Evolutionary conservation across 2,888 invertebrate genomes (phyloP).

Genomic region (Lycaena phlaeas): DNA sequence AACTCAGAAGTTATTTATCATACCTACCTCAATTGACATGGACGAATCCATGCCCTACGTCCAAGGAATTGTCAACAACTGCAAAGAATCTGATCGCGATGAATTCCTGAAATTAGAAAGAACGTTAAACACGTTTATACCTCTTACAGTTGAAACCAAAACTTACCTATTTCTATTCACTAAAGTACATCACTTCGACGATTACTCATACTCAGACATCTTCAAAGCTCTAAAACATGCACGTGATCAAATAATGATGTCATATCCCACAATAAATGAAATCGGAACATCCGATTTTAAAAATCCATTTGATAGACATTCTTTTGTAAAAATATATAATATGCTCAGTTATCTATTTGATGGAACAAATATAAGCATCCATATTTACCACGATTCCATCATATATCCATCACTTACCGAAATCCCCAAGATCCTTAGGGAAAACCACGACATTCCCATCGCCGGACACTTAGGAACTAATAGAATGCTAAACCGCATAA

Average conservation of each 20-base stretch:
- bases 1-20: constrained; percentile 11
- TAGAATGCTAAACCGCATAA: constrained; percentile 11
- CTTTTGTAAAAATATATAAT: constrained; percentile 12
- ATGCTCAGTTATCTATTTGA: constrained; percentile 10
- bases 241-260: constrained; percentile 1
- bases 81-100: too few relatives aligned
- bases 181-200: constrained; percentile 15
- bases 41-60: constrained; percentile 23
- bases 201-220: constrained; percentile 11
- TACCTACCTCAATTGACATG: constrained; percentile 23
- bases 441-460: too few relatives aligned
- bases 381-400: constrained; percentile 11
- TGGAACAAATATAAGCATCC: constrained; percentile 9
- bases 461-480: too few relatives aligned
- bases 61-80: constrained; percentile 18
- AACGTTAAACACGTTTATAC: constrained; percentile 5
- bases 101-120: too few relatives aligned
- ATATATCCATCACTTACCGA: constrained; percentile 15
- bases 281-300: constrained; percentile 12
- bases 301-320: too few relatives aligned
- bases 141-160: constrained; percentile 3
- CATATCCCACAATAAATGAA: too few relatives aligned
- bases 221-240: constrained; percentile 8
- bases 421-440: constrained; percentile 13
- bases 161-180: constrained; percentile 13